Evolutionary conservation across 2,888 invertebrate genomes (phyloP).

Genomic region (Nomada fucata): DNA sequence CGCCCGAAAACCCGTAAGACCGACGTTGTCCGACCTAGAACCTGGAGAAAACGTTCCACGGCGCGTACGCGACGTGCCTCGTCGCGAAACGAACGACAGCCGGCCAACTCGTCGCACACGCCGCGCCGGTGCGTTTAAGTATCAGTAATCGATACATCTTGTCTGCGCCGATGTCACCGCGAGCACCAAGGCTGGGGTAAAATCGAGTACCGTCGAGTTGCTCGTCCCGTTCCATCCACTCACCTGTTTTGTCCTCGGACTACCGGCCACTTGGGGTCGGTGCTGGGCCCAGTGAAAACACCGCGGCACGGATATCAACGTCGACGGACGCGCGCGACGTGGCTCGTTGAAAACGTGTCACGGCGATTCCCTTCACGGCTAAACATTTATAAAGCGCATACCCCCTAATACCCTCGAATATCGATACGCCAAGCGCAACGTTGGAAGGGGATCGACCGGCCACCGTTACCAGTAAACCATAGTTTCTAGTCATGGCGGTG

Average conservation of each 20-base stretch:
- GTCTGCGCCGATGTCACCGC: conserved; percentile 60
- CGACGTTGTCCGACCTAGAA: background rate
- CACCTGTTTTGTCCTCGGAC: conserved; percentile 28
- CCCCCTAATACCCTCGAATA: conserved; percentile 25
- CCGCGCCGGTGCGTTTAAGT: conserved; percentile 49
- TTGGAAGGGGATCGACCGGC: background rate
- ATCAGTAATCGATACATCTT: conserved; percentile 65
- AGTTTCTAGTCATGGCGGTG: conserved; percentile 18
- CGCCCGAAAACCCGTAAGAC: background rate
- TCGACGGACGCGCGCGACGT: conserved; percentile 12
- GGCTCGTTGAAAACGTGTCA: conserved; percentile 39
- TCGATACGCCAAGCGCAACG: background rate
- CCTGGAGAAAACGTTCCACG: background rate
- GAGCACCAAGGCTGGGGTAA: conserved; percentile 3
- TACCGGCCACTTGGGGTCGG: conserved; percentile 8
- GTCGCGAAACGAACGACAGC: conserved; percentile 16
- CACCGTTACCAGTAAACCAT: conserved; percentile 15
- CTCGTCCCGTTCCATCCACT: conserved; percentile 16
- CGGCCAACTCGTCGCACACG: conserved; percentile 16
- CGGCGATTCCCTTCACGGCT: background rate
- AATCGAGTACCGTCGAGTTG: conserved; percentile 25
- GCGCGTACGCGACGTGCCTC: background rate
- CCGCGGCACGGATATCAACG: background rate
- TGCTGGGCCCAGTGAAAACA: conserved; percentile 8
- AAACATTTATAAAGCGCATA: conserved; percentile 50